Evolutionary conservation across 2,888 invertebrate genomes (phyloP), one percentile per base, ranked within the genome.

Genomic region (Aphrophora alni): DNA sequence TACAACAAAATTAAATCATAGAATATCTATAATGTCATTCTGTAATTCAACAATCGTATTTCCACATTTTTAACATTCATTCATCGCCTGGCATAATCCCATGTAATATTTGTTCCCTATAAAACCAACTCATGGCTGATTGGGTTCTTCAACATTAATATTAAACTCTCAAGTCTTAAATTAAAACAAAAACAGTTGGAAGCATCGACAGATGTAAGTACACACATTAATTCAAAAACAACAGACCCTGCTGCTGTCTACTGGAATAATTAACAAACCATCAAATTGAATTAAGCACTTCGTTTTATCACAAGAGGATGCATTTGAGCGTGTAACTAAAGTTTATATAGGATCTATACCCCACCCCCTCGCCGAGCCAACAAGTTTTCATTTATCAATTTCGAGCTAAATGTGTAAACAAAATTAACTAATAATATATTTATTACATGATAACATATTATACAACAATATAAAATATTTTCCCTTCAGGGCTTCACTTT

Each of bases 151-250:
- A 14, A 14, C 8, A 17, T 33, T 33, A 33, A 44, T 44, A 44
- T 14, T 10, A 33, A 33, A 33, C n/a, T 12, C 44, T 12, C 44
- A 2, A 44, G 10, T 44, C 8, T n/a, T 33, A 33, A 33, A 33
- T 33, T 3, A 33, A 33, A 33, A 33, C 33, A 33, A 3, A 44
- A 59, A 59, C 59, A 59, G 12, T 21, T 59, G 59, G n/a, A 44
- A 44, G 3, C 21, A 59, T 3, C 59, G 59, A n/a, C 59, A 59
- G 59, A 59, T 59, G 59, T 21, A 59, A 59, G 44, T 21, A 3
- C 59, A 59, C 21, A 59, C n/a, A 59, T 59, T 59, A 59, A 59
- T 59, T 59, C 59, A 59, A 59, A 59, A 59, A 59, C 59, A 59
- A 59, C 59, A 59, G 59, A 59, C 59, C 1, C 21, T 21, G 59